phyloP scores from a whole-genome alignment of 2,113 vertebrate species.

The Melierax canorus region DNA sequence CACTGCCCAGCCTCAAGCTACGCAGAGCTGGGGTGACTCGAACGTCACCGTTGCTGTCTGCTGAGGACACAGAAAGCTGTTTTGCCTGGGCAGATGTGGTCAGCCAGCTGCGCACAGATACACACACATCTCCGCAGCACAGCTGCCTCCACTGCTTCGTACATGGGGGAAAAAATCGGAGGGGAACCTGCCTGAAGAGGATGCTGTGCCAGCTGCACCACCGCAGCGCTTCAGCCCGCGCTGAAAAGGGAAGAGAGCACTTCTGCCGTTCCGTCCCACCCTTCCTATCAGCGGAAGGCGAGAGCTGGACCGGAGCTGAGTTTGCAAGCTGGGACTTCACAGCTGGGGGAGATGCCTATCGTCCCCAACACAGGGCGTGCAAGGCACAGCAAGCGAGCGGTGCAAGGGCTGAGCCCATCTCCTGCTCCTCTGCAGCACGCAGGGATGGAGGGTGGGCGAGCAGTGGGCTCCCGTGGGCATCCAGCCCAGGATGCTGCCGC shows the following conservation, averaged over 20 bases:
- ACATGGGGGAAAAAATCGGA: fast-evolving
- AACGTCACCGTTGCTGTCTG: fast-evolving
- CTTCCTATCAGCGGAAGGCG: neutral
- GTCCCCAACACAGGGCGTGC: fast-evolving
- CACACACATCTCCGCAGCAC: too few species aligned
- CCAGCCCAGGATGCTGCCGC: neutral
- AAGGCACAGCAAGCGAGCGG: fast-evolving
- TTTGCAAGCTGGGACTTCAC: neutral
- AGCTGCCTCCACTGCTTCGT: neutral
- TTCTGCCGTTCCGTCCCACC: neutral
- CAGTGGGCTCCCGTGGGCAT: fast-evolving
- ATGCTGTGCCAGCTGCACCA: neutral
- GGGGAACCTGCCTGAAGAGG: neutral
- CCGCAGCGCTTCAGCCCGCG: neutral
- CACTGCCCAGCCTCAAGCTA: fast-evolving
- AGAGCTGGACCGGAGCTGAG: neutral
- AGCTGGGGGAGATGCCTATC: fast-evolving
- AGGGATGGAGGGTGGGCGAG: neutral
- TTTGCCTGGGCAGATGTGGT: neutral
- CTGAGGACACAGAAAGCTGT: neutral
- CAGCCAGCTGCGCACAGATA: neutral
- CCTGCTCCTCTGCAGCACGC: neutral
- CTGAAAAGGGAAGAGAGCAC: neutral
- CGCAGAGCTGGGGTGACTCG: fast-evolving
- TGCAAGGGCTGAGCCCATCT: neutral